phyloP scores from a whole-genome alignment of 2,113 vertebrate genomes.

The Pseudorhombus dupliciocellatus region DNA sequence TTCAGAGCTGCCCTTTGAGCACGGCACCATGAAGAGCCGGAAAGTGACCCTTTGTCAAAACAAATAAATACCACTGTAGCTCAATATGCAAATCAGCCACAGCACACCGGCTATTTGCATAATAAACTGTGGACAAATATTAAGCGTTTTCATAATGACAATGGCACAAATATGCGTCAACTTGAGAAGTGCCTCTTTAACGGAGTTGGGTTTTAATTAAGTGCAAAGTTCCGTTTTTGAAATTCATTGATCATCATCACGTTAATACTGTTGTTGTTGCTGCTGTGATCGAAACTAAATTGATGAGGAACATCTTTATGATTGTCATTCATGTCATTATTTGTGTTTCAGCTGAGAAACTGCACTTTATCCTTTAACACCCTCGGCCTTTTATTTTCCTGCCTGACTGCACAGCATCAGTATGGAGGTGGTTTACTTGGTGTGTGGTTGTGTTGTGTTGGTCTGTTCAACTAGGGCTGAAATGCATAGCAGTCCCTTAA shows the following conservation, averaged over 20 bases:
- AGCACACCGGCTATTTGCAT: slow-evolving; percentile 8
- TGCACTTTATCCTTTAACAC: neutral
- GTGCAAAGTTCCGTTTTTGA: neutral
- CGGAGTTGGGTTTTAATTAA: neutral
- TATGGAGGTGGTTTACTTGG: neutral
- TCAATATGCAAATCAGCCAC: neutral
- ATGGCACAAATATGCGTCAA: neutral
- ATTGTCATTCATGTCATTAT: neutral
- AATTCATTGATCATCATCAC: neutral
- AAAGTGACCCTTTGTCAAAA: neutral
- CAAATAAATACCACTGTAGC: neutral
- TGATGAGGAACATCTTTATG: neutral
- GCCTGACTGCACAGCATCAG: slow-evolving; percentile 27
- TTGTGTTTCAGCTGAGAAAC: too few species aligned
- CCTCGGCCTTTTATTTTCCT: neutral
- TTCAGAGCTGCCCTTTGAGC: neutral
- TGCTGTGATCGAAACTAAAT: neutral
- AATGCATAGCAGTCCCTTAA: slow-evolving; percentile 16
- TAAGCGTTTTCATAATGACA: neutral
- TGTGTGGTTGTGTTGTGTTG: too few species aligned
- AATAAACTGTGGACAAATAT: slow-evolving; percentile 4
- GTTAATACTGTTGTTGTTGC: neutral
- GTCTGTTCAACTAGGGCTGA: slow-evolving; percentile 23
- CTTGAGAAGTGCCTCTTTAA: neutral
- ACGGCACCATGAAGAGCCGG: neutral